phyloP scores from a whole-genome alignment of 2,113 vertebrate genomes.

The Pedetes capensis region DNA sequence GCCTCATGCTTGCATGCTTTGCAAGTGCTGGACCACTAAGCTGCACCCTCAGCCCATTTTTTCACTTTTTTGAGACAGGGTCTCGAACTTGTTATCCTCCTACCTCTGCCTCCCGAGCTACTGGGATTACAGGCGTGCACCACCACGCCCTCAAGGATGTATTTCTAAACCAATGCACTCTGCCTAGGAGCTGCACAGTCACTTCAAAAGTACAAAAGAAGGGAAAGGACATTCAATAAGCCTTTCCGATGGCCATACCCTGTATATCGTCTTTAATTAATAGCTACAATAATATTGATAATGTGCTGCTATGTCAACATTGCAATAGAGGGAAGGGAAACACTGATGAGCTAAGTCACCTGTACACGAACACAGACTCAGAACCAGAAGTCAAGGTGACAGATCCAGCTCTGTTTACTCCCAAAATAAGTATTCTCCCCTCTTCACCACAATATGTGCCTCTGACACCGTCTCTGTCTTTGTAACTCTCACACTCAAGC shows the following conservation, averaged over 20 bases:
- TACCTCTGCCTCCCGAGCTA: no score
- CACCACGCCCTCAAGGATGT: neutral
- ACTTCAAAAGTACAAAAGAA: neutral
- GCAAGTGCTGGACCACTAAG: no score
- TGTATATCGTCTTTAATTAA: neutral
- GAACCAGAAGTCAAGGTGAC: neutral
- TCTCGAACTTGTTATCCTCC: no score
- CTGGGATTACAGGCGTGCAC: no score
- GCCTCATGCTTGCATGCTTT: no score
- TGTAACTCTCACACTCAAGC: neutral
- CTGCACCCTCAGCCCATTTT: no score
- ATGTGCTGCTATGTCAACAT: neutral
- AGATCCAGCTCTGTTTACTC: neutral
- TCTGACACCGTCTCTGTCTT: neutral
- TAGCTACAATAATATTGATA: neutral
- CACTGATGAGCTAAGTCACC: neutral
- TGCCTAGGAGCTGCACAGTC: neutral
- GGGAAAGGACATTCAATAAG: neutral
- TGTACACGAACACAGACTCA: neutral
- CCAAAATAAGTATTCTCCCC: neutral
- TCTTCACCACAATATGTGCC: accelerated
- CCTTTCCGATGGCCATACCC: neutral
- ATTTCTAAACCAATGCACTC: neutral
- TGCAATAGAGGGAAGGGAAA: neutral
- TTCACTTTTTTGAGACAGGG: no score